These are phyloP conservation scores for Protaetia brevitarsis DNA, from an alignment of 1,140 invertebrate genomes.

Conservation along the genomic window DNA sequence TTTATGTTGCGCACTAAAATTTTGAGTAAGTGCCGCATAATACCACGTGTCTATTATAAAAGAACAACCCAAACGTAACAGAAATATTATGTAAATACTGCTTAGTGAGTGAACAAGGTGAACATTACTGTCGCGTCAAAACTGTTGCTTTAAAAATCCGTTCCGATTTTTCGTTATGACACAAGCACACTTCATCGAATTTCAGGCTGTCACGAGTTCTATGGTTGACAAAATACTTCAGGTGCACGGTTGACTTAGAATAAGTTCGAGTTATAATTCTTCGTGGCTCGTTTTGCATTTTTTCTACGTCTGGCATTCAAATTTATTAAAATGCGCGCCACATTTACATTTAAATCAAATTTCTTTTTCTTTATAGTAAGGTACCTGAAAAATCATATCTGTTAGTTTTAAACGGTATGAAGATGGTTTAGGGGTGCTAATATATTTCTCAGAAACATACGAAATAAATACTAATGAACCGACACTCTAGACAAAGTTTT, in stretches of 20 bases:
- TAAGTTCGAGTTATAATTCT: conserved; percentile 23
- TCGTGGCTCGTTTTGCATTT: conserved; percentile 19
- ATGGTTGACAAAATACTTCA: conserved; percentile 27
- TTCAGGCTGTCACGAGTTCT: conserved; percentile 25
- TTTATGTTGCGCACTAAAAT: too few relatives aligned
- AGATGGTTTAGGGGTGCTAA: too few relatives aligned
- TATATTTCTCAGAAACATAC: too few relatives aligned
- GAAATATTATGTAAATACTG: conserved; percentile 13
- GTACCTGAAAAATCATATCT: neutral
- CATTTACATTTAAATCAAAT: neutral
- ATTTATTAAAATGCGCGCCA: conserved; percentile 7
- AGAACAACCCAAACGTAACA: neutral
- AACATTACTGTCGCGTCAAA: conserved; percentile 21
- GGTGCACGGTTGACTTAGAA: conserved; percentile 23
- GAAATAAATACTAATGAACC: too few relatives aligned
- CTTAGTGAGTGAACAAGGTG: conserved; percentile 12
- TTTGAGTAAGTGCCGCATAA: too few relatives aligned
- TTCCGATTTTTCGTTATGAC: conserved; percentile 26
- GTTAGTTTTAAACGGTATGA: too few relatives aligned
- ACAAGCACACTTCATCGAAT: conserved; percentile 25
- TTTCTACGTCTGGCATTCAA: neutral
- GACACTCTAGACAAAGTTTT: neutral
- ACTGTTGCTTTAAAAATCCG: conserved; percentile 18
- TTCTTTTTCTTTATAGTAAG: neutral
- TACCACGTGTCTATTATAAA: neutral